Evolutionary conservation across 2,888 invertebrate genomes (phyloP), one percentile per base, ranked within the genome.

Genomic region (Leptopilina myrica): DNA sequence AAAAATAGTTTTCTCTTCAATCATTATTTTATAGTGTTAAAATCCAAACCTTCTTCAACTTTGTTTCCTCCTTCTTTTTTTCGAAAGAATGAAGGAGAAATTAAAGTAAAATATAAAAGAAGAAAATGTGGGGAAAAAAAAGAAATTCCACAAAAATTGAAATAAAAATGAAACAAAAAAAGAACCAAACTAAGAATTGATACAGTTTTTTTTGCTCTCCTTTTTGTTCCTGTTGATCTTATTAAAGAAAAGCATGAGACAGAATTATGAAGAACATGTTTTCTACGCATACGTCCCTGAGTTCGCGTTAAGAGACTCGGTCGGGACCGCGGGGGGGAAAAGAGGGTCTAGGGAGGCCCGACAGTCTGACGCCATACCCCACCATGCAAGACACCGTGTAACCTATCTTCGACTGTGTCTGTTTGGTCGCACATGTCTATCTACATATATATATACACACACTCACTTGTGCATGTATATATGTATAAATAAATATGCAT

Each of bases 361-460:
- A 89, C 89, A 87, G 88, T 83, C 89, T 87, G 89, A 90, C 89
- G 89, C 89, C 89, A 89, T 85, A 85, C 86, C 88, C 89, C 89
- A 86, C 88, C 86, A 86, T 79, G 85, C 85, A 86, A 86, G 87
- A 86, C 86, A 84, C 65, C 81, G 77, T 80, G 65, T 75, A 62
- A 69, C 56, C 79, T n/a, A 14, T n/a, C 33, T 73, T 33, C 53
- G 9, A 56, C 14, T 73, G 73, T 56, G 33, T 73, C 26, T 8
- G 53, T 56, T 46, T n/a, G 26, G 53, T 73, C 14, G 33, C 53
- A 56, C 7, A 40, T 33, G 33, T n/a, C 46, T 67, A 12, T 67
- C 5, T 11, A 11, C 64, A 40, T 26, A 64, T 33, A 56, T 56
- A 53, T 53, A 56, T 56, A 73, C 56, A 73, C 26, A 73, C 49